A percentile compares a stretch with the other conserved stretches of the same genome.
Evolutionary conservation across 92 coral and sea anemone genomes (phyloP).

Genomic region (Siderastrea radians): DNA sequence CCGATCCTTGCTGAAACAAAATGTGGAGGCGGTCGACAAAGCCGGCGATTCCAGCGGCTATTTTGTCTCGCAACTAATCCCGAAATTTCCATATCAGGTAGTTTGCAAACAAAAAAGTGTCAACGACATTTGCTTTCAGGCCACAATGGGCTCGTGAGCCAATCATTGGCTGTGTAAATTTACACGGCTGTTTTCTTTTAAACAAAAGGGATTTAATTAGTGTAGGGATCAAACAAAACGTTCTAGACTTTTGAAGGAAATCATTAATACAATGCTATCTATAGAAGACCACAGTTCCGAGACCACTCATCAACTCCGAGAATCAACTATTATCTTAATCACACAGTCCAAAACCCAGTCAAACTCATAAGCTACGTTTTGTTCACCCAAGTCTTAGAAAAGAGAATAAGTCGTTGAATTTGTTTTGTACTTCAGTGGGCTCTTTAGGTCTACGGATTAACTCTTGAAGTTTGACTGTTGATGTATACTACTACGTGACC

Average conservation of each 20-base stretch:
- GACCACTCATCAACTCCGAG: not conserved
- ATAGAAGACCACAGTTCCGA: not conserved
- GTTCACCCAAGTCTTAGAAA: no score
- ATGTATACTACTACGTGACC: no score
- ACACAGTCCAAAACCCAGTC: not conserved
- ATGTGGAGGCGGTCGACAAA: not conserved
- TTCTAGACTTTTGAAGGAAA: constrained; percentile 6
- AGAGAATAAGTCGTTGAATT: no score
- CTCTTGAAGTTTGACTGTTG: no score
- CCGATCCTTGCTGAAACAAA: not conserved
- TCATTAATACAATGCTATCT: constrained; percentile 1
- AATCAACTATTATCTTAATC: not conserved
- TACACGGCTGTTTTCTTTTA: constrained; percentile 27
- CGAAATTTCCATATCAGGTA: not conserved
- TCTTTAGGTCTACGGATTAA: no score
- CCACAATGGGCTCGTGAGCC: constrained; percentile 12
- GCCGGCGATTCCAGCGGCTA: not conserved
- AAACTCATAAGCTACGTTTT: no score
- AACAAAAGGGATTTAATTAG: constrained; percentile 31
- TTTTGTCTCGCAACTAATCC: not conserved
- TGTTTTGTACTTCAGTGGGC: no score
- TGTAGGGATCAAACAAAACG: constrained; percentile 18
- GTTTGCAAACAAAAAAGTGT: not conserved
- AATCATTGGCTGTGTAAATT: constrained; percentile 8
- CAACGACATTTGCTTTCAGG: not conserved